phyloP scores from a whole-genome alignment of 2,888 invertebrate species.

The Eupeodes luniger region DNA sequence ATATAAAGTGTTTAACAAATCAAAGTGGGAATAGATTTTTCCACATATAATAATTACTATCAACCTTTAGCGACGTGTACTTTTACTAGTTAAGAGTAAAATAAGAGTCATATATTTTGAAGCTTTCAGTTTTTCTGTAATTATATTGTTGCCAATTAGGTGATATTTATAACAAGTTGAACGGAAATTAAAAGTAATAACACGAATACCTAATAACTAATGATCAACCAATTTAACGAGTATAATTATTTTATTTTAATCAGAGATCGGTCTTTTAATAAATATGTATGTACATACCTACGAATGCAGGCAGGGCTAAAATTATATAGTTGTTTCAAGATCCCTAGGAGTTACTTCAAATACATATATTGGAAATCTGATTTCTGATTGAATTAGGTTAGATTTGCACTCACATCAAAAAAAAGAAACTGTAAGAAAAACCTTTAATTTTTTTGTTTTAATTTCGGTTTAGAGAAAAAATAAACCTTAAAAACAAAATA shows the following conservation, averaged over 20 bases:
- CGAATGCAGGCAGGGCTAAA: too few species aligned
- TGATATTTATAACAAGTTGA: not conserved
- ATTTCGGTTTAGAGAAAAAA: too few species aligned
- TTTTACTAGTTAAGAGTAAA: not conserved
- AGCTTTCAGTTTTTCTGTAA: not conserved
- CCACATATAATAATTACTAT: not conserved
- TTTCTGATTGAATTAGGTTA: too few species aligned
- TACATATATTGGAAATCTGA: too few species aligned
- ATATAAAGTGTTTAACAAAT: not conserved
- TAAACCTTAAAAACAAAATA: too few species aligned
- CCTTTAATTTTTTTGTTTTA: too few species aligned
- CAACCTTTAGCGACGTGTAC: not conserved
- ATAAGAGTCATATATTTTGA: not conserved
- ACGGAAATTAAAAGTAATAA: not conserved
- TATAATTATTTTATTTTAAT: not conserved
- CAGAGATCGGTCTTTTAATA: not conserved
- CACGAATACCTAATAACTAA: not conserved
- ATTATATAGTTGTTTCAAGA: too few species aligned
- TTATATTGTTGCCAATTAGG: slow-evolving; percentile 7
- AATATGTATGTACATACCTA: too few species aligned
- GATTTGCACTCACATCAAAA: too few species aligned
- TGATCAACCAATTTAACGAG: too few species aligned
- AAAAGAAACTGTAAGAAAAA: too few species aligned
- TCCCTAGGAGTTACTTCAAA: too few species aligned
- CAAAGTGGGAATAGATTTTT: not conserved